Base-by-base conservation (phyloP, 2,888 invertebrate species). In the Lasiommata megera region DNA sequence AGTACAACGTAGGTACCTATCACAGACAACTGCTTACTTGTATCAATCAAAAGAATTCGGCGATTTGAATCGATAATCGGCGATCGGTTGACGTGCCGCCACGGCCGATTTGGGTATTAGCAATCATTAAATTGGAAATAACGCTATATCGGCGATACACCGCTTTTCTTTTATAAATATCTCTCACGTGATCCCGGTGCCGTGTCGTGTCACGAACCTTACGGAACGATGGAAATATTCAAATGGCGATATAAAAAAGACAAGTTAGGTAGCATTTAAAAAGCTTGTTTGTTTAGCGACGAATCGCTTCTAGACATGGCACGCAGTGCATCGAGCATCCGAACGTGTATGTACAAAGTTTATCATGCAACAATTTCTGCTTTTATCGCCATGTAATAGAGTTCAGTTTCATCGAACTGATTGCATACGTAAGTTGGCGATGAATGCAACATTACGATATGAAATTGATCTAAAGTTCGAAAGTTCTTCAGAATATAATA, bases 211-310 rank as follows among this genome's bases (percentile, higher is more conserved):
- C 90, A 88, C 86, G 89, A 86, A 88, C 87, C 83, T 77, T 70
- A 76, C 80, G 79, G 81, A 85, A 85, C 88, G 88, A 87, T 87
- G 80, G 81, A 80, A 89, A 89, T 90, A 90, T 90, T 88, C 90
- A 89, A 90, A 90, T 89, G 82, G 84, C 84, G 84, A 83, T 88
- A 88, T 89, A 89, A 89, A 90, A 88, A 89, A 88, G 86, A 88
- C 88, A 89, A 89, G 88, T 89, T 88, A 86, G 86, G 85, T 86
- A 89, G 88, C 90, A 88, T 90, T 90, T 90, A 90, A 90, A 90
- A 90, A 88, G 84, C 86, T 88, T 90, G 89, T 90, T 89, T 90
- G 85, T 83, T 83, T 79, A 82, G 80, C 87, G 84, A 86, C 84
- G 88, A 88, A 90, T 89, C 83, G 88, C 77, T 82, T 78, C 74